Conservation (phyloP, 35 echinoderm and acorn worm species). For the Stichopus chloronotus region DNA sequence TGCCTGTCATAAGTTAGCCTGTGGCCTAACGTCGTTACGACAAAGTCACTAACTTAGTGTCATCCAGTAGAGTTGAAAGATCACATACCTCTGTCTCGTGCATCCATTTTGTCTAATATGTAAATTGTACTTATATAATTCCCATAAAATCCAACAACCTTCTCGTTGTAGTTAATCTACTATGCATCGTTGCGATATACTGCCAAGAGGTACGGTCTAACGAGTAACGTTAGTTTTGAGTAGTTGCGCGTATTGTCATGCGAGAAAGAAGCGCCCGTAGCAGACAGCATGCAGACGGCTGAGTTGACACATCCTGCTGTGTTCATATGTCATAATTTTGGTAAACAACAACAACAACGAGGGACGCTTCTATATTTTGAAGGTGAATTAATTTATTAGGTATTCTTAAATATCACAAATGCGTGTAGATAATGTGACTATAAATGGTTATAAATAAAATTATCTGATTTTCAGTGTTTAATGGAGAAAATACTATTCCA, state of each 20-base stretch:
- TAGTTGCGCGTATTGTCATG: neutral
- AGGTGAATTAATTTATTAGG: neutral
- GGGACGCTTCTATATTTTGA: neutral
- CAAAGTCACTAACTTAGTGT: too few relatives aligned
- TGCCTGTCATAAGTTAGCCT: too few relatives aligned
- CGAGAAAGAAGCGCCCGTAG: neutral
- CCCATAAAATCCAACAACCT: conserved; percentile 37
- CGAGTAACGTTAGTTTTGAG: neutral
- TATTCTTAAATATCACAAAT: neutral
- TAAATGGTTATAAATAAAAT: too few relatives aligned
- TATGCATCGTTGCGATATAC: conserved; percentile 19
- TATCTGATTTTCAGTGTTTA: too few relatives aligned
- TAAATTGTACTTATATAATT: conserved; percentile 39
- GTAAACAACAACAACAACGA: neutral
- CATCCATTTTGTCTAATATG: conserved; percentile 25
- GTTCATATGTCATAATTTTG: conserved; percentile 15
- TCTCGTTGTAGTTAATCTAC: neutral
- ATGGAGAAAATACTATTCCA: neutral
- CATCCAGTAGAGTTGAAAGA: neutral
- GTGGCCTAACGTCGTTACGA: too few relatives aligned
- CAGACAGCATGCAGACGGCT: conserved; percentile 42
- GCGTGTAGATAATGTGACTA: too few relatives aligned
- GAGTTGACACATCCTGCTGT: conserved; percentile 17
- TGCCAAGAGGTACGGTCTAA: neutral
- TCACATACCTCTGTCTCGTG: conserved; percentile 36